Base-by-base conservation (phyloP, 2,888 invertebrate genomes). In the Megastigmus dorsalis region DNA sequence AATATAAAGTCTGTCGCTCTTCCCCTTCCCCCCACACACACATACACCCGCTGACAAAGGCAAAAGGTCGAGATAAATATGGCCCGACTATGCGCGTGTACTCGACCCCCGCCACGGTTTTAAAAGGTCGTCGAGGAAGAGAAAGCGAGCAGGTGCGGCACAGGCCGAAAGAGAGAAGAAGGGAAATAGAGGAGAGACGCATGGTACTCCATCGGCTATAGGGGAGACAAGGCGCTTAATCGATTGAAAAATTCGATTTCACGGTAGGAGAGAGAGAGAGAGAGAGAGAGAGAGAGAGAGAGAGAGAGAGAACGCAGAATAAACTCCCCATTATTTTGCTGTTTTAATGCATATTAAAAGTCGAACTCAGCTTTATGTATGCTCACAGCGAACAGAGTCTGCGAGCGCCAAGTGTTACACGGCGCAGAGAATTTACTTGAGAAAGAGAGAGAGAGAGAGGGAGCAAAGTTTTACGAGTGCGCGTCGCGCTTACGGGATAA, bases 311-410 rank as follows among this genome's bases (percentile, higher is more conserved):
- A 36, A 10, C 4, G 36, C 13, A 63, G 63, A 48, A 45, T 71
- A 36, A 63, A 20, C 28, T 52, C 9, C 41, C n/a, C 63, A 48
- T 63, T 71, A 71, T 65, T 71, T 71, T 30, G 20, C 63, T 41
- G 57, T 57, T 71, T 71, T 57, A 71, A 71, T 71, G 57, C 65
- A 50, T 65, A 71, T 65, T 71, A 65, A 54, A 54, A 57, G 48
- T 71, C 63, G 38, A 67, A 43, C n/a, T 50, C 18, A 43, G 18
- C 33, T n/a, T n/a, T n/a, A n/a, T n/a, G n/a, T n/a, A n/a, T n/a
- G n/a, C n/a, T 13, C 13, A 13, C 3, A 26, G 26, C 38, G 2
- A 30, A 41, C 10, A 7, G 23, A 33, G 45, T 48, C 18, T 50
- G 38, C 36, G 45, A 33, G 38, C 28, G 26, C 13, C 45, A 9